Percentiles rank a stretch among this genome's conserved stretches.
phyloP scores from a whole-genome alignment of 2,113 vertebrate species.

The Sapajus apella region DNA sequence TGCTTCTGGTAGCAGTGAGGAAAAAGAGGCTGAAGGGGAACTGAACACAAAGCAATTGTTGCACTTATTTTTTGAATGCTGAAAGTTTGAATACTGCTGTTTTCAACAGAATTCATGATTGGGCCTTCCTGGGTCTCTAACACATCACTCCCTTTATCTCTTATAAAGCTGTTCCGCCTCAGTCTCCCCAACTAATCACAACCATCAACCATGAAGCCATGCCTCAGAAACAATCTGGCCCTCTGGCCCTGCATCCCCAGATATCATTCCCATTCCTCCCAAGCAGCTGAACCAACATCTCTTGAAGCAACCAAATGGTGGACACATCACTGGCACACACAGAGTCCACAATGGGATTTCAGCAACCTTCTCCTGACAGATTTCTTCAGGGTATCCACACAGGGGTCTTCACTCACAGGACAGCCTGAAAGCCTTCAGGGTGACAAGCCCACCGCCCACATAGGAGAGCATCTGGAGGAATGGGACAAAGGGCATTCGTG shows the following conservation, averaged over 20 bases:
- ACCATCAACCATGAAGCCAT: slow-evolving; percentile 46
- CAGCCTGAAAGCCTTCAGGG: slow-evolving; percentile 28
- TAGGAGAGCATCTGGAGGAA: slow-evolving; percentile 65
- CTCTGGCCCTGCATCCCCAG: slow-evolving; percentile 24
- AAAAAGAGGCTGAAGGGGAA: neutral
- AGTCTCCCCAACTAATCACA: slow-evolving; percentile 61
- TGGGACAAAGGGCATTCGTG: slow-evolving; percentile 57
- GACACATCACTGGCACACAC: slow-evolving; percentile 60
- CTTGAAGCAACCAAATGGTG: slow-evolving; percentile 73
- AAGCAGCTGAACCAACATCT: slow-evolving; percentile 80
- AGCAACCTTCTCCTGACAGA: slow-evolving; percentile 59
- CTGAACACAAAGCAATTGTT: neutral
- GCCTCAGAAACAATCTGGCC: neutral
- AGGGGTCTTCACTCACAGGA: slow-evolving; percentile 46
- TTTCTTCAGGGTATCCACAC: neutral
- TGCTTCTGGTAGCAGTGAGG: neutral
- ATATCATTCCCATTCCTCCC: slow-evolving; percentile 72
- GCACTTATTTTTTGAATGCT: neutral
- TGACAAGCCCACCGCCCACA: slow-evolving; percentile 55
- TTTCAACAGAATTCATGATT: neutral
- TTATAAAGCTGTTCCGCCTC: neutral
- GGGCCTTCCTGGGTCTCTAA: neutral
- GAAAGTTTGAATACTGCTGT: neutral
- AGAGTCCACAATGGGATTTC: slow-evolving; percentile 48
- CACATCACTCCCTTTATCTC: neutral